Evolutionary conservation across 2,797 vertebrate species (phyloP).

Genomic region (Hippocampus kuda): DNA sequence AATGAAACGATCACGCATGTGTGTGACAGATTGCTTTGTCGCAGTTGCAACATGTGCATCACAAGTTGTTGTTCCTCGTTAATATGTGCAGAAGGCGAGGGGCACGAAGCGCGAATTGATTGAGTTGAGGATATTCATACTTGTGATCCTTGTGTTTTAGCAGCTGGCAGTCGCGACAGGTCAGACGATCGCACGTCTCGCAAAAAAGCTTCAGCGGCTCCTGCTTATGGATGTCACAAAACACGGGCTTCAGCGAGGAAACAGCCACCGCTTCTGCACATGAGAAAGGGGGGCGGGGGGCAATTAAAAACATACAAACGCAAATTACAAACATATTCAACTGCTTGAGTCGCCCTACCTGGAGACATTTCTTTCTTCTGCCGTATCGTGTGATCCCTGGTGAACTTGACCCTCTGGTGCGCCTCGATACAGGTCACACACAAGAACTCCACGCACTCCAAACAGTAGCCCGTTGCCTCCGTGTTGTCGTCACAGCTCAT

Average conservation of each 20-base stretch:
- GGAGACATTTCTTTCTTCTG: conserved; percentile 95
- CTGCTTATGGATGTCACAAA: conserved; percentile 95
- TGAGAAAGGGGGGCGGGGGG: no score
- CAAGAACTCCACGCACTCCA: conserved; percentile 95
- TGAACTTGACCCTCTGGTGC: conserved; percentile 97
- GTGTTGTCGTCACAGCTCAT: conserved; percentile 98
- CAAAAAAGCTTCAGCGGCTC: conserved; percentile 96
- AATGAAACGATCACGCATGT: neutral
- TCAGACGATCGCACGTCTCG: conserved; percentile 94
- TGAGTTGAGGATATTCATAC: conserved; percentile 52
- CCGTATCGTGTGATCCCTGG: conserved; percentile 92
- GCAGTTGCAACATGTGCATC: neutral
- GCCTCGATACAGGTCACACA: conserved; percentile 94
- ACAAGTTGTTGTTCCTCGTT: neutral
- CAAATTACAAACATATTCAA: neutral
- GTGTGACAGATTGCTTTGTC: neutral
- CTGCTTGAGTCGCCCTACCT: conserved; percentile 63
- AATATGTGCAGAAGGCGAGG: neutral
- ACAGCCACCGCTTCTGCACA: conserved; percentile 79
- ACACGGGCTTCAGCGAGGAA: conserved; percentile 85
- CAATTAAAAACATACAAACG: no score
- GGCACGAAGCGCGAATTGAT: neutral
- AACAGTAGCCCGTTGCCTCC: conserved; percentile 91
- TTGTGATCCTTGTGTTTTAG: conserved; percentile 98
- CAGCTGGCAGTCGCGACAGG: conserved; percentile 93